phyloP scores from a whole-genome alignment of 2,888 invertebrate species.

The Antheraea assamensis region DNA sequence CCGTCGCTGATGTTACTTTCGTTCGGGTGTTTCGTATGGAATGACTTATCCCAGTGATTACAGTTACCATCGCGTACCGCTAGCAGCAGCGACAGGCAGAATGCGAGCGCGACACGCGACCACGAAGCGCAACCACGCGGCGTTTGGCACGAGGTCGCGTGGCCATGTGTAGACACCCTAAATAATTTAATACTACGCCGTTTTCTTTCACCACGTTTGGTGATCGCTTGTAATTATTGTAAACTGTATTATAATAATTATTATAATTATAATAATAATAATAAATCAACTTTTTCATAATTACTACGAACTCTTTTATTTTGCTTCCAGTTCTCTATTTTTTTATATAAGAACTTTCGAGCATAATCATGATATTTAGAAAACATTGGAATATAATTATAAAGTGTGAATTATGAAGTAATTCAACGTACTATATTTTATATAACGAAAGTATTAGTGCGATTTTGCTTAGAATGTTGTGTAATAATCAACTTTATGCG shows the following conservation, averaged over 20 bases:
- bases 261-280: slow-evolving; percentile 77
- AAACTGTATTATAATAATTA: slow-evolving; percentile 83
- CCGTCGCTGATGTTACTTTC: slow-evolving; percentile 4
- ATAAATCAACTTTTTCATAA: slow-evolving; percentile 83
- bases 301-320: slow-evolving; percentile 75
- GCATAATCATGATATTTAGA: too few relatives aligned
- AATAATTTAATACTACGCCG: slow-evolving; percentile 80
- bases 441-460: too few relatives aligned
- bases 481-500: too few relatives aligned
- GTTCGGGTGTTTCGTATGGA: background rate
- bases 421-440: too few relatives aligned
- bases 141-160: slow-evolving; percentile 44
- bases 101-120: slow-evolving; percentile 24
- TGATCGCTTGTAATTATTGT: slow-evolving; percentile 83
- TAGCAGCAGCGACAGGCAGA: slow-evolving; percentile 17
- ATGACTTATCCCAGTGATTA: background rate
- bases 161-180: slow-evolving; percentile 58
- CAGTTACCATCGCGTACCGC: background rate
- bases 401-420: too few relatives aligned
- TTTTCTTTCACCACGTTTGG: slow-evolving; percentile 82
- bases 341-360: too few relatives aligned
- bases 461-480: too few relatives aligned
- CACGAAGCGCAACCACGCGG: slow-evolving; percentile 31
- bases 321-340: slow-evolving; percentile 1
- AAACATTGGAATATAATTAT: too few relatives aligned